phyloP scores from a whole-genome alignment of 92 coral and sea anemone genomes.

The Parazoanthus darwini region DNA sequence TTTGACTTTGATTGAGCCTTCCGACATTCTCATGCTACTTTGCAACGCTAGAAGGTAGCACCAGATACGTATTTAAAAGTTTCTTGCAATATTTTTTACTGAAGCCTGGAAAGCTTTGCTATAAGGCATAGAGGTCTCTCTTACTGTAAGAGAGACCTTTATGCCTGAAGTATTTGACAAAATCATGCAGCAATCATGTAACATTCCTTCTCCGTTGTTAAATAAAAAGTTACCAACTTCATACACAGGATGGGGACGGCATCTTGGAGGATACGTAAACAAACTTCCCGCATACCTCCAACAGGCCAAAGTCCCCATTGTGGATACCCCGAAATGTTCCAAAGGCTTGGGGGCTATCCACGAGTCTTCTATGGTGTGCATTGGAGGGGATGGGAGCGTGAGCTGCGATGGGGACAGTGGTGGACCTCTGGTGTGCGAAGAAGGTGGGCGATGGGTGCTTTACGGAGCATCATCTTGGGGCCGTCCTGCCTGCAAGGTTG shows the following conservation, averaged over 20 bases:
- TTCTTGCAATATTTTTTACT: no score
- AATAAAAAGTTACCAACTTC: no score
- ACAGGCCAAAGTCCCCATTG: slow-evolving; percentile 47
- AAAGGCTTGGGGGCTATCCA: slow-evolving; percentile 15
- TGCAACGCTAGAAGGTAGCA: no score
- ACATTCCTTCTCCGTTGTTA: no score
- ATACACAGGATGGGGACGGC: slow-evolving; percentile 22
- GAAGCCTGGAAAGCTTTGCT: no score
- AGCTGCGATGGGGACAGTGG: slow-evolving; percentile 49
- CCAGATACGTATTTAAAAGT: no score
- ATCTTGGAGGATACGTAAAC: slow-evolving; percentile 12
- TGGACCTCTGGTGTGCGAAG: slow-evolving; percentile 18
- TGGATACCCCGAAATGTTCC: slow-evolving; percentile 23
- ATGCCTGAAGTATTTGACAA: no score
- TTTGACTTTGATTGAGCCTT: no score
- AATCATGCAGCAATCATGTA: no score
- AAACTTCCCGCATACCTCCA: slow-evolving; percentile 36
- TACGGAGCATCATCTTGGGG: slow-evolving; percentile 29
- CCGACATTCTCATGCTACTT: no score
- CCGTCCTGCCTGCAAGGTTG: background rate
- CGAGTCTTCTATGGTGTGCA: slow-evolving; percentile 41
- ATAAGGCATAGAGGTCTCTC: no score
- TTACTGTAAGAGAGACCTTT: no score
- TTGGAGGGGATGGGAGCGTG: slow-evolving; percentile 43
- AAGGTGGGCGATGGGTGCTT: slow-evolving; percentile 4